Percentiles rank a stretch among this genome's conserved stretches.
Conservation (phyloP, 2,888 invertebrate genomes). For the Melinopterus prodromus region DNA sequence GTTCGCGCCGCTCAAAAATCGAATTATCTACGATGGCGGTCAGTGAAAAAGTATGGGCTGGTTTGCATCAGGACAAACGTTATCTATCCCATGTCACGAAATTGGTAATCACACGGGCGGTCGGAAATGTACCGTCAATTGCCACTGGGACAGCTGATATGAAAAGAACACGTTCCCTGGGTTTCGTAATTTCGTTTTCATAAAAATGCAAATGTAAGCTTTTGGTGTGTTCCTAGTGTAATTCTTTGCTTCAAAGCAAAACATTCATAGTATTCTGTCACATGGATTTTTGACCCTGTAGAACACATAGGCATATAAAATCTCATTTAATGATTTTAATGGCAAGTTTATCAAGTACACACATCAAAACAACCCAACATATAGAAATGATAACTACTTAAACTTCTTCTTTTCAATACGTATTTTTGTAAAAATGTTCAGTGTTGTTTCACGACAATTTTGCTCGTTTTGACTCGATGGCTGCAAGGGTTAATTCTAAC, state of each 20-base stretch:
- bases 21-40: constrained; percentile 22
- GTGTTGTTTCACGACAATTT: too few relatives aligned
- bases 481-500: too few relatives aligned
- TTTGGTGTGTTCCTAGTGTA: not conserved
- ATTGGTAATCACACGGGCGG: not conserved
- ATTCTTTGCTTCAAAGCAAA: not conserved
- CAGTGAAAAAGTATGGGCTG: not conserved
- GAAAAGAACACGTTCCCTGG: not conserved
- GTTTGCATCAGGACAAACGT: not conserved
- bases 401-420: too few relatives aligned
- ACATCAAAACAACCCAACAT: too few relatives aligned
- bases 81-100: constrained; percentile 4
- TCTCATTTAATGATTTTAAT: too few relatives aligned
- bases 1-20: constrained; percentile 27
- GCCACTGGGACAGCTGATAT: constrained; percentile 4
- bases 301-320: not conserved
- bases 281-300: not conserved
- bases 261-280: not conserved
- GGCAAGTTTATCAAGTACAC: too few relatives aligned
- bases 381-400: too few relatives aligned
- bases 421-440: too few relatives aligned
- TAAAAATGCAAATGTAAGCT: constrained; percentile 4
- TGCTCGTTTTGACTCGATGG: too few relatives aligned
- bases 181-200: constrained; percentile 9
- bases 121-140: constrained; percentile 6